Conservation (phyloP, 2,113 vertebrate species). For the Gracilinanus agilis region DNA sequence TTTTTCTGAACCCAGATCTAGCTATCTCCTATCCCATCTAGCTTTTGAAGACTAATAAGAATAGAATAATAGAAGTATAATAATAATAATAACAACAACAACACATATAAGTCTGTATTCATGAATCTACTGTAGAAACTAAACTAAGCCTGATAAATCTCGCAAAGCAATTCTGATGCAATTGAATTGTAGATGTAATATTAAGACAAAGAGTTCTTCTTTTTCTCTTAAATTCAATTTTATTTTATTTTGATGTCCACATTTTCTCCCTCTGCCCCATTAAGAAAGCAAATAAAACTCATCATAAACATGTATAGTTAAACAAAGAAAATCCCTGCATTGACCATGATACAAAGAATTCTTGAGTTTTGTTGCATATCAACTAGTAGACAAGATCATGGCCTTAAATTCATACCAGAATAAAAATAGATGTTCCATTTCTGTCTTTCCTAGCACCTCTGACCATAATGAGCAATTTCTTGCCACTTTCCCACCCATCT, state of each 20-base stretch:
- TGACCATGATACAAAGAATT: not conserved
- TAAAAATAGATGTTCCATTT: conserved; percentile 1
- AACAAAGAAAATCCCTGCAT: not conserved
- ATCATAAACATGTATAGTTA: not conserved
- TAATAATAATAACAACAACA: not conserved
- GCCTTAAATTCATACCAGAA: not conserved
- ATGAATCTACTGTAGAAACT: not conserved
- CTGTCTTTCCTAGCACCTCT: conserved; percentile 12
- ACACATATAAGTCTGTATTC: not conserved
- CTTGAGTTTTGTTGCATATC: not conserved
- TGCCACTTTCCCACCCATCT: conserved; percentile 33
- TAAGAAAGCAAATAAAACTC: not conserved
- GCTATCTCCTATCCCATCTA: not conserved
- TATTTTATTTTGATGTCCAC: not conserved
- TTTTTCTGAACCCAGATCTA: not conserved
- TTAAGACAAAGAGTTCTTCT: not conserved
- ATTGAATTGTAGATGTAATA: not conserved
- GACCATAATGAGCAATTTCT: conserved; percentile 20
- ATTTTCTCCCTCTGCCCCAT: not conserved
- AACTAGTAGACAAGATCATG: not conserved
- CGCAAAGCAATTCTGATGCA: not conserved
- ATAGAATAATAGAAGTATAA: not conserved
- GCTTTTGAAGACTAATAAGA: not conserved
- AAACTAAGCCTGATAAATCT: not conserved
- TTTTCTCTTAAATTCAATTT: not conserved